phyloP scores from a whole-genome alignment of 64 coral and sea anemone species.

The Porites australiensis region DNA sequence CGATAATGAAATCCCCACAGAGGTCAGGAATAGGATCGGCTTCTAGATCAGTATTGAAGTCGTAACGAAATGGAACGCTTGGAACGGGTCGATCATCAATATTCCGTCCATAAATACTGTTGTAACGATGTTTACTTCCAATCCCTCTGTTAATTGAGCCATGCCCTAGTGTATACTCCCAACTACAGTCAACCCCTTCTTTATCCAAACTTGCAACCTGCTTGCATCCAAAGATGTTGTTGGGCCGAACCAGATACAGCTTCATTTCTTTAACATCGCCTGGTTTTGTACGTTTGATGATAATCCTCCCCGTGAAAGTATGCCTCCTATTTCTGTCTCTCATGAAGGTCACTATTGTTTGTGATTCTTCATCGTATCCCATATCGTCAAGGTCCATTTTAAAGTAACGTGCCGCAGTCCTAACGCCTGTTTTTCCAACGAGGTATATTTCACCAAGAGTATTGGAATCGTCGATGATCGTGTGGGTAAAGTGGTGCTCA shows the following conservation, averaged over 20 bases:
- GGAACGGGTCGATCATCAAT: not conserved
- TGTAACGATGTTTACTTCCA: not conserved
- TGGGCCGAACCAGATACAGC: not conserved
- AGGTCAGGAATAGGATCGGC: no score
- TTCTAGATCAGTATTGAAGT: no score
- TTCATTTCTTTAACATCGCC: not conserved
- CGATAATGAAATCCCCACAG: no score
- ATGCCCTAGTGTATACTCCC: not conserved
- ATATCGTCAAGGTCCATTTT: not conserved
- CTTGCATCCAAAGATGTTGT: not conserved
- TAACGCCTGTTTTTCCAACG: not conserved
- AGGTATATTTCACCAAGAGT: conserved; percentile 1
- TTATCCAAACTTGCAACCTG: not conserved
- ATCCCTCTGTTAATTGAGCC: not conserved
- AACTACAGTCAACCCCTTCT: not conserved
- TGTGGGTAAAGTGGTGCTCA: conserved; percentile 5
- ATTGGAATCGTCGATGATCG: not conserved
- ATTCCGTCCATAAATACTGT: no score
- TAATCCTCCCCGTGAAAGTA: not conserved
- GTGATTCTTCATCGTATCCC: conserved; percentile 11
- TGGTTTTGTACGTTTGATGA: not conserved
- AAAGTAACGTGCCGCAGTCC: no score
- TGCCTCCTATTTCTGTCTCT: not conserved
- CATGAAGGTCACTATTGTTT: not conserved
- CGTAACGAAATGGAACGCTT: no score